Base-by-base conservation (phyloP, 2,113 vertebrate species). In the Calidris pygmaea region DNA sequence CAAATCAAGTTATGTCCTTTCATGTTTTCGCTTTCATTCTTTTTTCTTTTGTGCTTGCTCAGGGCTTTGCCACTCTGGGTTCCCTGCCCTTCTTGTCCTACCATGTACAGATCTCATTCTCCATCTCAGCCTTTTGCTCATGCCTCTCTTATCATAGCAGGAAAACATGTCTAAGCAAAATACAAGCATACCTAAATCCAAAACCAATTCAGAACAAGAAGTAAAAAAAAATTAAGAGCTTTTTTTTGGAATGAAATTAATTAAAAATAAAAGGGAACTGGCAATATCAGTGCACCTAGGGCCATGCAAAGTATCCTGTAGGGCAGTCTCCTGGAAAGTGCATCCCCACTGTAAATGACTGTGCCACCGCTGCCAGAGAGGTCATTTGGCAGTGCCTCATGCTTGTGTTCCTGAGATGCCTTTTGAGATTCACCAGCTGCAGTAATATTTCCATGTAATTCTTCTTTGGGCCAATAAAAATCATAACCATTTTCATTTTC, bases 401-500 rank as follows among this genome's bases (percentile, higher is more conserved):
- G 29, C 41, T 87, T 93, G 84, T 90, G 26, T 90, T 93, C 60
- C 27, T 87, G 84, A 82, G 70, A 39, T 93, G 73, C 35, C 60
- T 91, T 96, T 89, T 79, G 74, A 85, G 63, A 93, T 89, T 94
- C 62, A 92, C 87, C 93, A 95, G 74, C 87, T 95, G 94, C 89
- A 73, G 66, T 59, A 60, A 79, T 82, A 85, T 95, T 89, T 83
- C 30, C 58, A 70, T 55, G 47, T 66, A 79, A 83, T 80, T 91
- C 67, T 90, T 94, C 63, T 91, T 82, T n/a, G 63, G 58, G 59
- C 62, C 66, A 91, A 87, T 94, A 77, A 94, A 94, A 94, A 79
- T 87, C 84, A 85, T 87, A 94, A 80, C 45, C 62, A 91, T 92
- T 95, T 96, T 95, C 50, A 95, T 92, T 96, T 95, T 76, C 92